Conservation (phyloP, 2,797 vertebrate genomes). For the Manis javanica region DNA sequence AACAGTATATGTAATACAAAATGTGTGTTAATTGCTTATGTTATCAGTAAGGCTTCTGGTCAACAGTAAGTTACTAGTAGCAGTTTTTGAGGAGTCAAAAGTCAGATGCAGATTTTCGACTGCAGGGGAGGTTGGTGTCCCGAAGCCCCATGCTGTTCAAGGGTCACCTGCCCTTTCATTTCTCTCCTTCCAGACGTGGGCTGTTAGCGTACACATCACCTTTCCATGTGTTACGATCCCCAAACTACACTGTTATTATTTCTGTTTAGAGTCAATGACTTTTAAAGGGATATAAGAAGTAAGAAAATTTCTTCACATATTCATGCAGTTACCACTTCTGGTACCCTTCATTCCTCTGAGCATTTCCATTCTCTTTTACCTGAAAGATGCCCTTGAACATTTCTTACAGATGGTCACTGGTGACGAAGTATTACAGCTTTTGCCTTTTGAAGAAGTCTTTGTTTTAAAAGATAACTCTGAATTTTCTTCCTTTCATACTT, state of each 20-base stretch:
- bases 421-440: not conserved
- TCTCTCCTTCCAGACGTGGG: not conserved
- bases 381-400: not conserved
- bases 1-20: not conserved
- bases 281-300: not conserved
- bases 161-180: not conserved
- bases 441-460: not conserved
- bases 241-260: fast-evolving
- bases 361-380: not conserved
- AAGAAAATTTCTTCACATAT: fast-evolving
- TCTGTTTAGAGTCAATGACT: not conserved
- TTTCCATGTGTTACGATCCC: not conserved
- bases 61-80: not conserved
- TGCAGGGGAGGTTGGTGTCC: not conserved
- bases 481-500: not conserved
- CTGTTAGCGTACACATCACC: fast-evolving
- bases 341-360: not conserved
- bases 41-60: not conserved
- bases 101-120: not conserved
- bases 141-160: not conserved
- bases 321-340: not conserved
- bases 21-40: not conserved
- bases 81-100: not conserved
- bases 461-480: not conserved
- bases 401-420: not conserved